phyloP scores from a whole-genome alignment of 2,797 vertebrate species.

The Danio jaintianensis region DNA sequence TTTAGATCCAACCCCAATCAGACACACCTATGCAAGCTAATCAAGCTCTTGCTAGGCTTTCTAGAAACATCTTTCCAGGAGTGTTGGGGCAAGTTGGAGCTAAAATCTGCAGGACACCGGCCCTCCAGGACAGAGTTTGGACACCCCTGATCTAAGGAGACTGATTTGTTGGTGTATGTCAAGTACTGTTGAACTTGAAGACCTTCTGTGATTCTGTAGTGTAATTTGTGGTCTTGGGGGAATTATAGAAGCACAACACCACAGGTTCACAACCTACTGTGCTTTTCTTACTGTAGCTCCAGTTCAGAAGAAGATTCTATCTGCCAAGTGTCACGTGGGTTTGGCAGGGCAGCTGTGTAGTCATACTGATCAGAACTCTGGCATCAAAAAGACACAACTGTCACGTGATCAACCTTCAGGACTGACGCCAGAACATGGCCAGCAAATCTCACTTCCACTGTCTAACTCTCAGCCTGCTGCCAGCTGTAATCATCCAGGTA shows the following conservation, averaged over 20 bases:
- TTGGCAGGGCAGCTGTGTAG: constrained; percentile 58
- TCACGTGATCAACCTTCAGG: constrained; percentile 62
- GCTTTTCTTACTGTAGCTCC: constrained; percentile 51
- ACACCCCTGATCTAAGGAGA: no score
- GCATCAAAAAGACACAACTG: constrained; percentile 44
- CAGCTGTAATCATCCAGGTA: constrained; percentile 47
- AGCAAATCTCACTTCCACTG: constrained; percentile 75
- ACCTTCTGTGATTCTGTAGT: no score
- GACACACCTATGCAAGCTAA: no score
- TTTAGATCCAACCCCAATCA: no score
- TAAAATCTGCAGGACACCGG: no score
- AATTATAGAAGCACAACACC: neutral
- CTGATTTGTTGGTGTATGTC: no score
- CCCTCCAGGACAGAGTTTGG: no score
- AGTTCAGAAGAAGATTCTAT: constrained; percentile 67
- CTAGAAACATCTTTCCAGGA: no score
- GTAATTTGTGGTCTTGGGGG: no score
- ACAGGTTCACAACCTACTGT: neutral
- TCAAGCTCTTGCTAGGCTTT: no score
- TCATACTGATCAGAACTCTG: constrained; percentile 45
- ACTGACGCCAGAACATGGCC: constrained; percentile 72
- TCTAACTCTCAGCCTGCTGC: constrained; percentile 53
- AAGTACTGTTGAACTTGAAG: no score
- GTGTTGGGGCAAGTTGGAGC: no score
- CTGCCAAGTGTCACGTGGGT: constrained; percentile 49